Conservation (phyloP, 2,113 vertebrate species). For the Corvus hawaiiensis region DNA sequence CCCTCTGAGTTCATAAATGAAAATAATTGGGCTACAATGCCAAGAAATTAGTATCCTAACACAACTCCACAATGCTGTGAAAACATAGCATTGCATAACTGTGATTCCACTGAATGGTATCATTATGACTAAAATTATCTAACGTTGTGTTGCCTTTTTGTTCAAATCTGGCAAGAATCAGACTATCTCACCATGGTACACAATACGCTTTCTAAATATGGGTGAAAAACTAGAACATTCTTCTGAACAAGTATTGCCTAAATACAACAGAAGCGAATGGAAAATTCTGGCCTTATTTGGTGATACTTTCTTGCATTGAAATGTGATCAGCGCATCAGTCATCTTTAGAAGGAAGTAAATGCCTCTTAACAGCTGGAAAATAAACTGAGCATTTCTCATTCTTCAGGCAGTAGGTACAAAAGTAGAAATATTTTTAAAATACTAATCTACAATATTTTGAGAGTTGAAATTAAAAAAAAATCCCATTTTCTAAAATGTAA, state of each 20-base stretch:
- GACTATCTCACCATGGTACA: slow-evolving; percentile 33
- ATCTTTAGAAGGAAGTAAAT: slow-evolving; percentile 29
- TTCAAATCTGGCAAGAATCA: slow-evolving; percentile 53
- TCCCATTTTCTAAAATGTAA: not conserved
- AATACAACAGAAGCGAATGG: slow-evolving; percentile 44
- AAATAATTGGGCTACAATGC: slow-evolving; percentile 13
- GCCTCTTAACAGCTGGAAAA: slow-evolving; percentile 9
- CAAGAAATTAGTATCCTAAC: slow-evolving; percentile 19
- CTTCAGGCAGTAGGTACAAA: not conserved
- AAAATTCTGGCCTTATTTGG: slow-evolving; percentile 57
- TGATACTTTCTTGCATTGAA: slow-evolving; percentile 34
- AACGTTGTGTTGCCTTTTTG: slow-evolving; percentile 5
- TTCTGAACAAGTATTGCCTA: slow-evolving; percentile 25
- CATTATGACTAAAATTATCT: slow-evolving; percentile 51
- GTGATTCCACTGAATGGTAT: not conserved
- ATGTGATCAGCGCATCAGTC: slow-evolving; percentile 36
- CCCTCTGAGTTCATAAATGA: not conserved
- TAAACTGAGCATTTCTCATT: not conserved
- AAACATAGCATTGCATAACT: slow-evolving; percentile 7
- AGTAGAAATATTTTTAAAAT: not conserved
- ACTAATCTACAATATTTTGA: not conserved
- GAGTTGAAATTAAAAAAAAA: not conserved
- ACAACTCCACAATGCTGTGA: not conserved
- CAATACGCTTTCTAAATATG: slow-evolving; percentile 47
- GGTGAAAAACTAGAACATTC: slow-evolving; percentile 50